Evolutionary conservation across 1,140 invertebrate species (phyloP).

Genomic region (Hetaerina americana): DNA sequence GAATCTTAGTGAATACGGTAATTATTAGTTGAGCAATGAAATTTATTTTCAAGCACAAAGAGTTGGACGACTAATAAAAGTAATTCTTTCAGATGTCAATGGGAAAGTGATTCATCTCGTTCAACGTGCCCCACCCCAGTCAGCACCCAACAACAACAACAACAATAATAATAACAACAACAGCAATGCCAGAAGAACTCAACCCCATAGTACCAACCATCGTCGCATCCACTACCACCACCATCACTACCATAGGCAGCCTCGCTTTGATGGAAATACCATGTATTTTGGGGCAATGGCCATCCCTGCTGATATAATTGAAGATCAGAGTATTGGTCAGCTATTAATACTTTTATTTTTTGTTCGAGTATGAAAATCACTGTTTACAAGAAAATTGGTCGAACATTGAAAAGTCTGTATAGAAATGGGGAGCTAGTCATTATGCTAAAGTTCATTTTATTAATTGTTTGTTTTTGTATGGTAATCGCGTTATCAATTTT

Average conservation of each 20-base stretch:
- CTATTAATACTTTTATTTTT: too few species aligned
- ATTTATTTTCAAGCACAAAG: conserved; percentile 3
- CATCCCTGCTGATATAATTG: conserved; percentile 39
- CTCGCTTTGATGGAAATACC: conserved; percentile 31
- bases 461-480: too few species aligned
- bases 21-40: background rate
- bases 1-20: conserved; percentile 76
- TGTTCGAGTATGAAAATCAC: too few species aligned
- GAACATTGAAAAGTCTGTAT: too few species aligned
- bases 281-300: conserved; percentile 52
- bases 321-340: conserved; percentile 37
- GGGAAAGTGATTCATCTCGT: conserved; percentile 89
- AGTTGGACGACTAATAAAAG: background rate
- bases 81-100: conserved; percentile 56
- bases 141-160: conserved; percentile 18
- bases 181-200: conserved; percentile 1
- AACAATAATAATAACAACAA: conserved; percentile 12
- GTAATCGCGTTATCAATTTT: too few species aligned
- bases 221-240: conserved; percentile 12
- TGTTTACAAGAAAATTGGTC: too few species aligned
- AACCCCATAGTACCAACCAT: background rate
- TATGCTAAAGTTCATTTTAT: too few species aligned
- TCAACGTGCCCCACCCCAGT: conserved; percentile 58
- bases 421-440: too few species aligned
- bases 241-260: conserved; percentile 16